Conservation (phyloP, 2,113 vertebrate species). For the Calyptommatus sinebrachiatus region DNA sequence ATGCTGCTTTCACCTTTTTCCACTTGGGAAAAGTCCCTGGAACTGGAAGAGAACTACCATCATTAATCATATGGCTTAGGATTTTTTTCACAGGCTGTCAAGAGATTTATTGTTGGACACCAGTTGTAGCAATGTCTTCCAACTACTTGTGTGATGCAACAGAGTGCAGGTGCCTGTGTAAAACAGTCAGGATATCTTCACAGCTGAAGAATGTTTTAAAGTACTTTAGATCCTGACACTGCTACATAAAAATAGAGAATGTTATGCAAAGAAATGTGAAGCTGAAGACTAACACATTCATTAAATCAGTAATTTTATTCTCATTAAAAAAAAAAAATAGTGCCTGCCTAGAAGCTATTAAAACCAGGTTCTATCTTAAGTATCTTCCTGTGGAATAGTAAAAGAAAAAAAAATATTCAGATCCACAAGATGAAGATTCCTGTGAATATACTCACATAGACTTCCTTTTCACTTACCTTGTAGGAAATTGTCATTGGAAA, state of each 20-base stretch:
- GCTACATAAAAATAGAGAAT: background rate
- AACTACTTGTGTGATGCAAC: conserved; percentile 24
- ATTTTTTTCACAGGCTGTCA: conserved; percentile 28
- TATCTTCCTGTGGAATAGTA: background rate
- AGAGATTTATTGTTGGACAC: conserved; percentile 40
- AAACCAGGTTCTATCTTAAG: background rate
- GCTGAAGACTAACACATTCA: background rate
- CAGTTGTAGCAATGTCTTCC: conserved; percentile 12
- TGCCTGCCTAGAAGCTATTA: background rate
- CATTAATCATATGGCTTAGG: conserved; percentile 44
- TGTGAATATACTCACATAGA: too few relatives aligned
- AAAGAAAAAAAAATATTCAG: background rate
- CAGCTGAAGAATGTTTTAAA: background rate
- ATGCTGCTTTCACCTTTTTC: conserved; percentile 28
- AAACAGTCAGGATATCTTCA: background rate
- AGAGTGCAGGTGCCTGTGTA: conserved; percentile 15
- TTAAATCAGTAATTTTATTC: background rate
- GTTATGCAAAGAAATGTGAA: background rate
- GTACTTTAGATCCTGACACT: background rate
- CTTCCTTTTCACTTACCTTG: too few relatives aligned
- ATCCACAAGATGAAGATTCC: too few relatives aligned
- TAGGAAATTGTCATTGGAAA: too few relatives aligned
- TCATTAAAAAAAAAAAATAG: background rate
- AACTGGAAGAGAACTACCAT: conserved; percentile 32
- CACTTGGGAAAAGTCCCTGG: conserved; percentile 31